Base-by-base conservation (phyloP, 64 coral and sea anemone genomes). In the Stichodactyla helianthus region DNA sequence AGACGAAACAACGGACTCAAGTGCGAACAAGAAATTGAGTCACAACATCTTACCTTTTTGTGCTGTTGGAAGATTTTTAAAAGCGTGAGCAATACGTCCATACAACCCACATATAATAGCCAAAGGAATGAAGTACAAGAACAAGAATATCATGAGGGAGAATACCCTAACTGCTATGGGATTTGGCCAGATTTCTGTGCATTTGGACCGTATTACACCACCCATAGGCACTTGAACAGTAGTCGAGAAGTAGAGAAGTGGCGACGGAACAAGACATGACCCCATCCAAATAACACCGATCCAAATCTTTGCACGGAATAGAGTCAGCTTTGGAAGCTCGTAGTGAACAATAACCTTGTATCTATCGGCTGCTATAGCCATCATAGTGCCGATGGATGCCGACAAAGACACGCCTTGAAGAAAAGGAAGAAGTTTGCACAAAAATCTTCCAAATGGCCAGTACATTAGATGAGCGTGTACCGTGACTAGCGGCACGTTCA, bases 351-450 rank as follows among this genome's bases (percentile, higher is more conserved):
- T 71, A 18, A 84, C 67, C 52, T 74, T 89, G 82, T 65, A 89
- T 44, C 88, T 81, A 84, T 89, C 88, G 6, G 82, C 52, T 18
- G 88, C 79, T 52, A 89, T 62, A 1, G 88, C 88, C 50, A 89
- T 84, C 80, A 89, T 67, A 9, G 88, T 89, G 14, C 63, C 81
- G 4, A 89, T 59, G 1, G 88, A 89, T 16, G 88, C 88, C 4
- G 82, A 68, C 65, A 89, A 52, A 26, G 88, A 89, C 10, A 89
- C 82, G 2, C 88, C 88, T 60, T 89, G 88, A 22, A 84, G 28
- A 68, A 63, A 89, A 9, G 80, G 82, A 18, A 89, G 10, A 22
- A 84, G 22, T 50, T 84, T 90, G 54, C 88, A 89, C 65, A 90
- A 10, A 6, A 84, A 77, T 6, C 74, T 63, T n/a, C 88, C 82